Percentiles rank a stretch among this genome's conserved stretches.
These are phyloP conservation scores for Sinella curviseta DNA, from an alignment of 1,140 invertebrate species.

Conservation along the genomic window DNA sequence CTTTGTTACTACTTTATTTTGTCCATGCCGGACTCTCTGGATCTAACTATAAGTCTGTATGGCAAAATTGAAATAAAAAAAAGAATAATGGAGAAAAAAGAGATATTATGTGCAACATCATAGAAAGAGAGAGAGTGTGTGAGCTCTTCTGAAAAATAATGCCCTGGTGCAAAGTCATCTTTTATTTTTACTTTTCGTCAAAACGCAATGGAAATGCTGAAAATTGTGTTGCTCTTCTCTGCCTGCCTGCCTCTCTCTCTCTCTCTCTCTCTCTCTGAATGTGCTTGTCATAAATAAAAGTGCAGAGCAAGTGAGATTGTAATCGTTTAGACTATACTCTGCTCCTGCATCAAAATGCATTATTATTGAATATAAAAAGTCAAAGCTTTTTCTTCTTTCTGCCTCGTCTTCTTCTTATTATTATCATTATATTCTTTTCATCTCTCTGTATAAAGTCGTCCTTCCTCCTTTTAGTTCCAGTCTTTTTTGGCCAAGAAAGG, in stretches of 20 bases:
- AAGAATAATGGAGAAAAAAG: too few relatives aligned
- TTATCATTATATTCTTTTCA: too few relatives aligned
- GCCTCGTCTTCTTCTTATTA: too few relatives aligned
- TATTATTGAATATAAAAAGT: background rate
- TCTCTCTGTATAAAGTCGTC: background rate
- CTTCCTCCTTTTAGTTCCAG: background rate
- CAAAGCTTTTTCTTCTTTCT: too few relatives aligned
- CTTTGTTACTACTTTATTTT: too few relatives aligned
- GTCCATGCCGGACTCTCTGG: too few relatives aligned
- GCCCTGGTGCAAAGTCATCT: background rate
- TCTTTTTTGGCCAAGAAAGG: conserved; percentile 36
- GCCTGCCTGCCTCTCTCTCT: too few relatives aligned
- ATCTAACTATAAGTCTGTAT: too few relatives aligned
- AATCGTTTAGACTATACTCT: background rate
- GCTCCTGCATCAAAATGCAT: background rate
- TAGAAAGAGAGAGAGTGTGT: background rate
- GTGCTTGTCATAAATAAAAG: background rate
- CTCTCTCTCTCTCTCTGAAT: too few relatives aligned
- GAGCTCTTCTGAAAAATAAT: background rate
- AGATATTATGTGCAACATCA: background rate
- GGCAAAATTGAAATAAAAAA: too few relatives aligned
- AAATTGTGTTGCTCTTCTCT: too few relatives aligned
- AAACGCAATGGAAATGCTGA: too few relatives aligned
- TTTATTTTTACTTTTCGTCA: conserved; percentile 3
- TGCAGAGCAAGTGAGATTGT: background rate